Percentiles rank a stretch among this genome's conserved stretches.
Conservation (phyloP, 2,888 invertebrate genomes). For the Ellobium chinense region DNA sequence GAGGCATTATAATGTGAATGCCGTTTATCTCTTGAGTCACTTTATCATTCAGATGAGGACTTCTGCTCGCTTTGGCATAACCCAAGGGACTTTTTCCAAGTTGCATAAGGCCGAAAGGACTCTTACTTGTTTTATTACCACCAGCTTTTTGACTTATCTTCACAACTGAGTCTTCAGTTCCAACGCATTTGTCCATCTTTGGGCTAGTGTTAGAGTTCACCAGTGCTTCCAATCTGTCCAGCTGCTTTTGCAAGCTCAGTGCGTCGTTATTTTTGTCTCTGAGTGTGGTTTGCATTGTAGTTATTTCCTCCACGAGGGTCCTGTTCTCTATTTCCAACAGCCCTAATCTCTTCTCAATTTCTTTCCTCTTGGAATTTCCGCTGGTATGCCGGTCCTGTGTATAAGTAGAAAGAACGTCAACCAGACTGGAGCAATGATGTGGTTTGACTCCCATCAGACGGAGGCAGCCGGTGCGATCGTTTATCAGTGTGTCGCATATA, state of each 20-base stretch:
- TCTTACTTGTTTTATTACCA: not conserved
- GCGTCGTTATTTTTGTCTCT: constrained; percentile 49
- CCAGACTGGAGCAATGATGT: constrained; percentile 32
- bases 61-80: not conserved
- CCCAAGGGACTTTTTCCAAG: not conserved
- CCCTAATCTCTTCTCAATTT: constrained; percentile 1
- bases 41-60: not conserved
- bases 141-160: not conserved
- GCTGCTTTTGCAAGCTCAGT: constrained; percentile 51
- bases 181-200: constrained; percentile 22
- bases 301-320: constrained; percentile 49
- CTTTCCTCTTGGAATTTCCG: not conserved
- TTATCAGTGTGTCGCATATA: constrained; percentile 60
- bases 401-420: not conserved
- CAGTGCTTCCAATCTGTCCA: constrained; percentile 41
- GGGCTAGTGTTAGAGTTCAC: constrained; percentile 48
- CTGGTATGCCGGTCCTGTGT: constrained; percentile 15
- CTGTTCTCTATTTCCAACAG: constrained; percentile 41
- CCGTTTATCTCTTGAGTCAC: not conserved
- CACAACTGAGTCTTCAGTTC: not conserved
- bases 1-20: not conserved
- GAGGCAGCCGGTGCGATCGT: constrained; percentile 63
- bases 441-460: constrained; percentile 52
- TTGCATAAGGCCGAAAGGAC: no score
- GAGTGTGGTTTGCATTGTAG: constrained; percentile 43